phyloP scores from a whole-genome alignment of 2,888 invertebrate genomes.

The Mythimna loreyi region DNA sequence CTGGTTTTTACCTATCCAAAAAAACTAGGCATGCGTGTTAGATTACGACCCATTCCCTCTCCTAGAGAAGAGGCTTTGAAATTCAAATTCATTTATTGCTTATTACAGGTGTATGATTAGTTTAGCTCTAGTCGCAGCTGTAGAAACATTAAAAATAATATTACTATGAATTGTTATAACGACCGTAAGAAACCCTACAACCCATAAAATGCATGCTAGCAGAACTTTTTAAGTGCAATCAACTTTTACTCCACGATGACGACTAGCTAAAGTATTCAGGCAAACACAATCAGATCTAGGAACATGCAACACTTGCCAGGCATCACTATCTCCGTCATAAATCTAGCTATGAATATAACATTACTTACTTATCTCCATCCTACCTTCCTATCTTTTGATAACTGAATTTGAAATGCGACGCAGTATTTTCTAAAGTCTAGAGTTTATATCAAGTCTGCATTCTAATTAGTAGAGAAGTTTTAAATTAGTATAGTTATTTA shows the following conservation, averaged over 20 bases:
- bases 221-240: constrained; percentile 2
- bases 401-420: constrained; percentile 31
- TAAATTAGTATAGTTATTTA: too few species aligned
- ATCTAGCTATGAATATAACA: constrained; percentile 49
- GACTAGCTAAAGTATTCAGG: constrained; percentile 28
- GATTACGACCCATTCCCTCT: too few species aligned
- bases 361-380: constrained; percentile 39
- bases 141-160: too few species aligned
- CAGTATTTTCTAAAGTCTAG: constrained; percentile 2
- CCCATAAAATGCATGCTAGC: not conserved
- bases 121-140: too few species aligned
- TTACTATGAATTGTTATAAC: too few species aligned
- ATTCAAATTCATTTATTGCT: too few species aligned
- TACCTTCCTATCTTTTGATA: constrained; percentile 40
- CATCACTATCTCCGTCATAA: constrained; percentile 36
- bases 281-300: constrained; percentile 34
- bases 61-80: too few species aligned
- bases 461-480: constrained; percentile 24
- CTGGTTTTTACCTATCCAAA: too few species aligned
- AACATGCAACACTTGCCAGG: constrained; percentile 45
- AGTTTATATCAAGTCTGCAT: constrained; percentile 13
- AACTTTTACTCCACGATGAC: constrained; percentile 20
- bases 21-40: too few species aligned
- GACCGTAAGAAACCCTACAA: not conserved
- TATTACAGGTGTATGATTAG: too few species aligned